Conservation (phyloP, 2,113 vertebrate species). For the Antennarius striatus region DNA sequence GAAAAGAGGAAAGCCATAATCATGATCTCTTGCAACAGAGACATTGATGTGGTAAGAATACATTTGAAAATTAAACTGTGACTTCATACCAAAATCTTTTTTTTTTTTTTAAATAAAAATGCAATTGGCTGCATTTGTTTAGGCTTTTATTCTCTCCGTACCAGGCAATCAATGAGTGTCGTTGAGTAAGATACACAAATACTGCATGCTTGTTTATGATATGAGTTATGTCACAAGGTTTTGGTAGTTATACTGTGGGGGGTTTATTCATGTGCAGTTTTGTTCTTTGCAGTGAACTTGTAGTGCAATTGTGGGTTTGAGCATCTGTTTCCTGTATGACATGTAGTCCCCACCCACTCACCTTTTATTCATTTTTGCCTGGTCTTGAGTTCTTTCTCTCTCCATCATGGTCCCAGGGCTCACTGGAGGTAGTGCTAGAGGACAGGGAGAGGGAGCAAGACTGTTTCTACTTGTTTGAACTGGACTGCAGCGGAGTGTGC, state of each 20-base stretch:
- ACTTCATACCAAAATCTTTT: no score
- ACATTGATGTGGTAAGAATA: constrained; percentile 73
- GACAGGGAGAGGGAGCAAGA: constrained; percentile 79
- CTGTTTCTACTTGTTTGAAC: constrained; percentile 94
- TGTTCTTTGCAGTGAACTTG: no score
- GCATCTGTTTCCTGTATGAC: background rate
- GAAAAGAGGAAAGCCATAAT: constrained; percentile 85
- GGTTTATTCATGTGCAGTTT: no score
- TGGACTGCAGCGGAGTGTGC: constrained; percentile 89
- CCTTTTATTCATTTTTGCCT: background rate
- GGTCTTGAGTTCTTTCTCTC: background rate
- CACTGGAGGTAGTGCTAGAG: constrained; percentile 81
- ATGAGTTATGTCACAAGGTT: no score
- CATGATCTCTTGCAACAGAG: constrained; percentile 91
- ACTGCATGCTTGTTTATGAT: no score
- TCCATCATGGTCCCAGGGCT: constrained; percentile 71
- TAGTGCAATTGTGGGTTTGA: background rate
- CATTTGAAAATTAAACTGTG: background rate
- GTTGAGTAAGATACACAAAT: no score
- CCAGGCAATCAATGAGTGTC: no score
- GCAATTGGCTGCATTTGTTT: no score
- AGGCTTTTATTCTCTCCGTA: no score
- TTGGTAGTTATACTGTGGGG: no score
- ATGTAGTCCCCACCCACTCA: background rate
- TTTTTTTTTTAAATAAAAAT: no score